phyloP scores from a whole-genome alignment of 2,888 invertebrate species.

The Gonocerus acuteangulatus region DNA sequence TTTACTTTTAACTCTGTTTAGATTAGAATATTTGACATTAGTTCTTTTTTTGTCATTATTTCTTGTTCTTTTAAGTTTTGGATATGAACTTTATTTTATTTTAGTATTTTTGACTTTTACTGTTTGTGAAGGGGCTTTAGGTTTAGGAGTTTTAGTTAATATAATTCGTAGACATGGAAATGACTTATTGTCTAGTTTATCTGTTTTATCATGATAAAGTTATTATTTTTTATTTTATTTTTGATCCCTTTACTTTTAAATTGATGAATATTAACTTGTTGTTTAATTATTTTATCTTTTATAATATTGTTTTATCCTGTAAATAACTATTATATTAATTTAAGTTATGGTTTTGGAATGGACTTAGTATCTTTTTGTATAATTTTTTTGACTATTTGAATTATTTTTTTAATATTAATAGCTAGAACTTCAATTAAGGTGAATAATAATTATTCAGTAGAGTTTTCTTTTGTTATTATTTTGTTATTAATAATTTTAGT shows the following conservation, averaged over 20 bases:
- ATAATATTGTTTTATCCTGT: slow-evolving; percentile 45
- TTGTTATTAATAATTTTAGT: slow-evolving; percentile 51
- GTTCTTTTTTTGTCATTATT: slow-evolving; percentile 50
- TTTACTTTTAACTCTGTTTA: slow-evolving; percentile 51
- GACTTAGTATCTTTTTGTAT: slow-evolving; percentile 37
- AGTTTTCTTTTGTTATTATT: slow-evolving; percentile 51
- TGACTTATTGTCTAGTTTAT: slow-evolving; percentile 54
- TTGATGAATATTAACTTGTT: slow-evolving; percentile 50
- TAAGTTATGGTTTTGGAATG: slow-evolving; percentile 30
- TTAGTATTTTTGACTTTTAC: slow-evolving; percentile 49
- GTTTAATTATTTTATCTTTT: slow-evolving; percentile 48
- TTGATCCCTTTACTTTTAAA: slow-evolving; percentile 47
- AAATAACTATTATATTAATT: slow-evolving; percentile 42
- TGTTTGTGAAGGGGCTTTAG: slow-evolving; percentile 54
- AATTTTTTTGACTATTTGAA: slow-evolving; percentile 51
- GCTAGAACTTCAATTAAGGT: slow-evolving; percentile 49
- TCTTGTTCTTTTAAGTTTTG: slow-evolving; percentile 46
- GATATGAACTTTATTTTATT: slow-evolving; percentile 51
- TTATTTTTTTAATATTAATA: slow-evolving; percentile 54
- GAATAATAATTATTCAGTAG: slow-evolving; percentile 46
- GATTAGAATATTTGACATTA: slow-evolving; percentile 50
- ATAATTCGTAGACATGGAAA: slow-evolving; percentile 56
- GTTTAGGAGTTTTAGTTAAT: slow-evolving; percentile 54
- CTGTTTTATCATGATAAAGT: slow-evolving; percentile 54
- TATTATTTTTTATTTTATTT: slow-evolving; percentile 48